Base-by-base conservation (phyloP, 2,113 vertebrate genomes). In the Lophura nycthemera region DNA sequence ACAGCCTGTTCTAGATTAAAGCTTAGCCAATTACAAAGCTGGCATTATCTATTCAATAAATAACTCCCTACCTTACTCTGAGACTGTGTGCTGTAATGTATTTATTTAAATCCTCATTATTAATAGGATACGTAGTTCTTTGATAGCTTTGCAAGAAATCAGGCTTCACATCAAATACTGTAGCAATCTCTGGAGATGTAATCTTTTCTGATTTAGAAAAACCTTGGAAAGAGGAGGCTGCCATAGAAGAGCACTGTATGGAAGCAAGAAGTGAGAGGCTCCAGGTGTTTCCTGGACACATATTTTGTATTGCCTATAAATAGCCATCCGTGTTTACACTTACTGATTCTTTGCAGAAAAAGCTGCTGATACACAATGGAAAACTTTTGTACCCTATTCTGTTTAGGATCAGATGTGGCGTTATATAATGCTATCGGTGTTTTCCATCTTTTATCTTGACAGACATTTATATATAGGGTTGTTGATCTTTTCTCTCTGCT, bases 201-300 rank as follows among this genome's bases (percentile, higher is more conserved):
- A 22, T 80, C 57, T n/a, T 78, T 91, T 56, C 24, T 1, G 1
- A 18, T 75, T 14, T 32, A 54, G 59, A 59, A 38, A 52, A 56
- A 74, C 38, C 16, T 27, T 54, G 30, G 32, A 56, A 74, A 43
- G 48, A 25, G 45, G 21, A 19, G 8, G 14, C 20, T 87, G 86
- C 96, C 86, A 36, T 14, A 66, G 73, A 74, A 73, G 57, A 54
- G 73, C 40, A 50, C 57, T 59, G 67, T 63, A 52, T 40, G 80
- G 57, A 92, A 73, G 14, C 3, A 10, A 27, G 72, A 84, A 42
- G 43, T 79, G 86, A 93, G 57, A 86, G 32, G 36, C 11, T 81
- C 87, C 94, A 95, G 73, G 57, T 94, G 90, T 95, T 86, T 83
- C 54, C 11, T 83, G 72, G 40, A 94, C 36, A 48, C 18, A 6